Evolutionary conservation across 2,113 vertebrate species (phyloP).

Genomic region (Crotalus horridus): DNA sequence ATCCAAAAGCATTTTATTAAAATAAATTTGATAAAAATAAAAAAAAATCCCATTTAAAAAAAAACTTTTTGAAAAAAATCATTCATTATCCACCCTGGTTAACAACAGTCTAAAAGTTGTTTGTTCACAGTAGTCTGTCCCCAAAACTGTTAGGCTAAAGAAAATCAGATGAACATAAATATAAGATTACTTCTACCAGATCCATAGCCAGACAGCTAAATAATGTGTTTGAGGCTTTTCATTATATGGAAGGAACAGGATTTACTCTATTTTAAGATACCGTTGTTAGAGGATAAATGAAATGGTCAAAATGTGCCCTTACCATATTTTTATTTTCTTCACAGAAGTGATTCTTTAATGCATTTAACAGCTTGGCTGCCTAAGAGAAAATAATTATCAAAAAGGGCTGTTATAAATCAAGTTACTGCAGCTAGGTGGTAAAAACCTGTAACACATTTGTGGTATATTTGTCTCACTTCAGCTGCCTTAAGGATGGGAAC

Average conservation of each 20-base stretch:
- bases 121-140: background rate
- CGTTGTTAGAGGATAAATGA: background rate
- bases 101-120: background rate
- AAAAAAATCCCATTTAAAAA: no score
- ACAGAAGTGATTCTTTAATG: constrained; percentile 75
- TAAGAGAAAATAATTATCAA: constrained; percentile 49
- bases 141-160: background rate
- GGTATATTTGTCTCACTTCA: background rate
- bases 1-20: no score
- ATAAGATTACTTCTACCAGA: background rate
- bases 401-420: background rate
- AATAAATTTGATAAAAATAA: no score
- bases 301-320: constrained; percentile 29
- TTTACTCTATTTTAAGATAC: background rate
- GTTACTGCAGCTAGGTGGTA: background rate
- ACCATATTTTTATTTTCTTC: constrained; percentile 59
- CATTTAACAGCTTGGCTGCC: constrained; percentile 83
- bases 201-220: background rate
- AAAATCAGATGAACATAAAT: background rate
- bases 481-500: background rate
- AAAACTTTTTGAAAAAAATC: no score
- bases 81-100: no score
- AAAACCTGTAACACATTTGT: background rate
- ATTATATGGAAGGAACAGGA: accelerated
- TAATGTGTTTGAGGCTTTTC: background rate